Evolutionary conservation across 2,888 invertebrate species (phyloP).

Genomic region (Tetropium fuscum): DNA sequence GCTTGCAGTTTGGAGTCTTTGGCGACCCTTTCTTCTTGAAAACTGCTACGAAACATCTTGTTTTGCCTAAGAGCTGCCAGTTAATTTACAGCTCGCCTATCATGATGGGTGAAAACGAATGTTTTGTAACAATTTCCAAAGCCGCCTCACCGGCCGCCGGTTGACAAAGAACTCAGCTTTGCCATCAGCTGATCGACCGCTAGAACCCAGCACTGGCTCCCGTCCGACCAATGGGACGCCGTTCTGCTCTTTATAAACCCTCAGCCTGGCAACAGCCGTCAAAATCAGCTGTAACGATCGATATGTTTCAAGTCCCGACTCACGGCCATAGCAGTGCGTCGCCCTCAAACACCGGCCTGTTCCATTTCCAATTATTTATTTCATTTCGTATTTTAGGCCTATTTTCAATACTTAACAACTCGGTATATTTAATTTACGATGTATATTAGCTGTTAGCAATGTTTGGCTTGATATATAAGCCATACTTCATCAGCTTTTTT

Average conservation of each 20-base stretch:
- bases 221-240: conserved; percentile 54
- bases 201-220: conserved; percentile 46
- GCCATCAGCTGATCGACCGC: conserved; percentile 60
- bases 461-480: neutral
- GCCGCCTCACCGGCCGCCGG: conserved; percentile 41
- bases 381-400: neutral
- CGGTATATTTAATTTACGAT: neutral
- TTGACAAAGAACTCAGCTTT: conserved; percentile 55
- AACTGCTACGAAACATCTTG: conserved; percentile 53
- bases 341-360: conserved; percentile 50
- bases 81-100: conserved; percentile 38
- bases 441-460: neutral
- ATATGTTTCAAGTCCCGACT: conserved; percentile 44
- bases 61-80: conserved; percentile 14
- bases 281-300: conserved; percentile 65
- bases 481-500: conserved; percentile 51
- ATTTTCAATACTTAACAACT: neutral
- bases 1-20: conserved; percentile 58
- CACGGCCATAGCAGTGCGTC: conserved; percentile 42
- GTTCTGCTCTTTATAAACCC: conserved; percentile 53
- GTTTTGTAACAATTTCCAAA: conserved; percentile 29
- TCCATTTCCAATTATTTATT: conserved; percentile 47
- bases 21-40: conserved; percentile 52
- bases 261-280: conserved; percentile 64
- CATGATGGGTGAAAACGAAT: conserved; percentile 27